Conservation (phyloP, 1,140 invertebrate genomes). For the Kradibia gibbosae region DNA sequence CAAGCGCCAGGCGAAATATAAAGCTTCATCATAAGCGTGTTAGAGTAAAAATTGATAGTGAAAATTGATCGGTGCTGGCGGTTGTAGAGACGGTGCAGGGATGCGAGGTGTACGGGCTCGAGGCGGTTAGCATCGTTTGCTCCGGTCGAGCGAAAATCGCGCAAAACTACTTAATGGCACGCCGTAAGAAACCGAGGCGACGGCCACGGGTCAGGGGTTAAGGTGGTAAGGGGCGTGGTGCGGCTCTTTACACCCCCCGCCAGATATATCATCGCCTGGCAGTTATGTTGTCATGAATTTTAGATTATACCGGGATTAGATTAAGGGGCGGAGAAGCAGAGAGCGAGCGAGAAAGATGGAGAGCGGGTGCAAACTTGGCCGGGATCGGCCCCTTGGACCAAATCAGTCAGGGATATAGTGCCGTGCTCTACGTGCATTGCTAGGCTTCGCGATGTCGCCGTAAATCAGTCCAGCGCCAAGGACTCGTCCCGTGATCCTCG, state of each 20-base stretch:
- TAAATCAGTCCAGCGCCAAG: slow-evolving; percentile 32
- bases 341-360: slow-evolving; percentile 9
- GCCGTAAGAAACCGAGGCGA: slow-evolving; percentile 8
- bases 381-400: slow-evolving; percentile 55
- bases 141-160: background rate
- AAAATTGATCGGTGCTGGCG: too few species aligned
- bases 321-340: slow-evolving; percentile 61
- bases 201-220: background rate
- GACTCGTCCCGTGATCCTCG: slow-evolving; percentile 20
- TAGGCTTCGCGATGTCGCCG: background rate
- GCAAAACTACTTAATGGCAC: slow-evolving; percentile 17
- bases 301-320: slow-evolving; percentile 71
- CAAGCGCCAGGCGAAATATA: background rate
- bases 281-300: slow-evolving; percentile 72
- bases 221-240: slow-evolving; percentile 42
- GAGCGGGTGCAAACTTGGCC: background rate
- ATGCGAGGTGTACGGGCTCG: background rate
- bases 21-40: background rate
- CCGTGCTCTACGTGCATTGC: background rate
- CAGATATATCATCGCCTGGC: slow-evolving; percentile 72
- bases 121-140: background rate
- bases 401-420: slow-evolving; percentile 51
- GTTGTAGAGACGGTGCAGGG: too few species aligned
- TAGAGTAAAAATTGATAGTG: too few species aligned
- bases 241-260: slow-evolving; percentile 60